Percentiles rank a stretch among this genome's conserved stretches.
Conservation (phyloP, 2,888 invertebrate genomes). For the Amphipoea lucens region DNA sequence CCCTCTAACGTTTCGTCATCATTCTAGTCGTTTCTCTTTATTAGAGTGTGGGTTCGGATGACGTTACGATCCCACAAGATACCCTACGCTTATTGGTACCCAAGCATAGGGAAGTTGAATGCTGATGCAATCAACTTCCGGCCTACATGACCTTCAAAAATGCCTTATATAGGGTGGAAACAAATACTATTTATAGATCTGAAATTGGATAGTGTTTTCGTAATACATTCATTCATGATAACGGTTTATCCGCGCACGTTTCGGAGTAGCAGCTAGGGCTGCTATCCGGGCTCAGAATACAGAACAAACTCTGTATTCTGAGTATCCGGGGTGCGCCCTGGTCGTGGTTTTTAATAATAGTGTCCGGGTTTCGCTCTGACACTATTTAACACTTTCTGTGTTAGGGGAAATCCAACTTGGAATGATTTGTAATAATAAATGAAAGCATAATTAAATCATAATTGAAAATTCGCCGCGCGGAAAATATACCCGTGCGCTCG, state of each 20-base stretch:
- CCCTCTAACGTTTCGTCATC: neutral
- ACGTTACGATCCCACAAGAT: conserved; percentile 6
- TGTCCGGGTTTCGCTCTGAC: no score
- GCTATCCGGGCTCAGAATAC: neutral
- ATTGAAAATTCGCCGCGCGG: no score
- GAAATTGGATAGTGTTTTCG: neutral
- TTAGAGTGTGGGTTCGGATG: conserved; percentile 11
- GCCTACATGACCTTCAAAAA: neutral
- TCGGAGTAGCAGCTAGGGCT: neutral
- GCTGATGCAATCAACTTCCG: neutral
- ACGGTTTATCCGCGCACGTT: neutral
- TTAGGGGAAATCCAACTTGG: no score
- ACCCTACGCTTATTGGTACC: neutral
- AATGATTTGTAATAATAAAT: no score
- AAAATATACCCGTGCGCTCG: no score
- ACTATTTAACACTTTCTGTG: no score
- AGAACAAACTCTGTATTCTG: no score
- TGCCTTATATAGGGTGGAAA: neutral
- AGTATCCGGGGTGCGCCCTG: neutral
- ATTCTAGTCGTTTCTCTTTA: conserved; percentile 17
- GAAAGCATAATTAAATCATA: no score
- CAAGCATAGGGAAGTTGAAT: no score
- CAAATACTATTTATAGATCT: neutral
- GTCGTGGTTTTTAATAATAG: no score
- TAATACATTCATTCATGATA: neutral